Conservation (phyloP, 2,797 vertebrate species). For the Cephalopachus bancanus region DNA sequence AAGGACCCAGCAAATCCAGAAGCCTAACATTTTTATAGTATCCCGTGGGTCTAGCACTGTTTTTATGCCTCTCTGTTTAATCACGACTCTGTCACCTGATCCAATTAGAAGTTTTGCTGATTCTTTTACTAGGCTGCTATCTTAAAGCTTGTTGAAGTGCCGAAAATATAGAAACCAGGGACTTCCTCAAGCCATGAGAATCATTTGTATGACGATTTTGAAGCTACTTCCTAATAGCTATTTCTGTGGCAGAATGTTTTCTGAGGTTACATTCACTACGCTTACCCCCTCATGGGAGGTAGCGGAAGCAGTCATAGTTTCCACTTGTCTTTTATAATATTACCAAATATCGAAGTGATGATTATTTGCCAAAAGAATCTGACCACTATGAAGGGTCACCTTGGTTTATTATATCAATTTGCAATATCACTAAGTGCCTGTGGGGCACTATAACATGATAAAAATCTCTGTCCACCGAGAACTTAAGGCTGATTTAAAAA, state of each 20-base stretch:
- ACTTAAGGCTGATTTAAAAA: slow-evolving; percentile 48
- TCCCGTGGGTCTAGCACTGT: not conserved
- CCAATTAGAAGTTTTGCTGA: not conserved
- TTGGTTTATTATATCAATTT: not conserved
- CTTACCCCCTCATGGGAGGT: not conserved
- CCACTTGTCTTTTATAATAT: not conserved
- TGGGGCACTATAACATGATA: not conserved
- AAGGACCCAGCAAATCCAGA: not conserved
- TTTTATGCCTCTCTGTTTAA: not conserved
- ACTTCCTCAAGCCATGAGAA: not conserved
- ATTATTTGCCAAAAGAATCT: slow-evolving; percentile 11
- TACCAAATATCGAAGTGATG: not conserved
- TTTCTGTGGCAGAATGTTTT: not conserved
- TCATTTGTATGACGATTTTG: not conserved
- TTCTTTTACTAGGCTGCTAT: not conserved
- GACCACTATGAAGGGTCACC: not conserved
- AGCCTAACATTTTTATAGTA: not conserved
- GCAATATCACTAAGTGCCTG: not conserved
- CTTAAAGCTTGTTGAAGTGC: not conserved
- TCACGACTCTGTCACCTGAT: not conserved
- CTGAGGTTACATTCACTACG: not conserved
- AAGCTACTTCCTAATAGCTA: not conserved
- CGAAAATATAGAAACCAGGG: not conserved
- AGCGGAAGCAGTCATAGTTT: not conserved
- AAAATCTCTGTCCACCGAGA: not conserved